Evolutionary conservation across 2,797 vertebrate species (phyloP).

Genomic region (Pantherophis alleghaniensis): DNA sequence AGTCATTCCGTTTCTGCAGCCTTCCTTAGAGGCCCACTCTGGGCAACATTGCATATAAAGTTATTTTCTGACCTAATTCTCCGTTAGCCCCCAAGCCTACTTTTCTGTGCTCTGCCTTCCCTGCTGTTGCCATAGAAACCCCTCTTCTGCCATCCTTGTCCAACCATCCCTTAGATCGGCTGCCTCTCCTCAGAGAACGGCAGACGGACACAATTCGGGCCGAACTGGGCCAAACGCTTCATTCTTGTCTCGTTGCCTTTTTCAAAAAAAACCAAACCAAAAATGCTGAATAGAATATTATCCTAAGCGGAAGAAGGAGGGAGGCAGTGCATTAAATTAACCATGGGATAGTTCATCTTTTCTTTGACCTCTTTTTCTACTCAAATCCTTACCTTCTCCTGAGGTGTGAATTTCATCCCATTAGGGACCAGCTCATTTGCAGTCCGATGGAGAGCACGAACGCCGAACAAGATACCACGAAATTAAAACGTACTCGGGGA

Average conservation of each 20-base stretch:
- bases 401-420: not conserved
- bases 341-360: fast-evolving
- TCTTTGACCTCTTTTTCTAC: not conserved
- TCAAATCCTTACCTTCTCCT: fast-evolving
- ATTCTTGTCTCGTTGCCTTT: not conserved
- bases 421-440: fast-evolving
- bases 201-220: constrained; percentile 18
- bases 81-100: not conserved
- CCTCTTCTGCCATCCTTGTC: not conserved
- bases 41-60: not conserved
- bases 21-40: not conserved
- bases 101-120: constrained; percentile 6
- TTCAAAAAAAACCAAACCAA: not conserved
- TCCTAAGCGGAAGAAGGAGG: not conserved
- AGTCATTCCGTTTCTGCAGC: fast-evolving
- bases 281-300: fast-evolving
- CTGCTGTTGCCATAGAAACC: constrained; percentile 61
- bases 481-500: fast-evolving
- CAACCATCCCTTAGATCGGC: constrained; percentile 14
- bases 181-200: fast-evolving
- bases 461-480: fast-evolving
- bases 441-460: fast-evolving
- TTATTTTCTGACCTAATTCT: constrained; percentile 33
- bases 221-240: not conserved
- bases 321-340: not conserved